phyloP scores from a whole-genome alignment of 2,113 vertebrate species.

The Pantherophis guttatus region DNA sequence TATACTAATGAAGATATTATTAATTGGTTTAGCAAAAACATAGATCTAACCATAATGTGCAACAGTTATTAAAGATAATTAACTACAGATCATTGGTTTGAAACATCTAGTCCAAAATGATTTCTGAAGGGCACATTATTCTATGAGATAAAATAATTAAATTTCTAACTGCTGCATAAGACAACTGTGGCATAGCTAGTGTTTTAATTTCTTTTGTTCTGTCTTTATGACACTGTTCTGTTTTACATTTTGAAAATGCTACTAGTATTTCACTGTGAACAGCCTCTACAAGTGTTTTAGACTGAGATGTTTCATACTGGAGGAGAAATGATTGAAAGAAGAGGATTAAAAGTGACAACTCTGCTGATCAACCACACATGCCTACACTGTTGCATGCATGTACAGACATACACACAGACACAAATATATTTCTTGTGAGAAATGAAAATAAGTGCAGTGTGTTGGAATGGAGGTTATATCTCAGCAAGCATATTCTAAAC shows the following conservation, averaged over 20 bases:
- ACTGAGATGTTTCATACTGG: constrained; percentile 72
- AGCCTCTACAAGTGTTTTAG: constrained; percentile 66
- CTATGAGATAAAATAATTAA: constrained; percentile 88
- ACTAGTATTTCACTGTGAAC: constrained; percentile 62
- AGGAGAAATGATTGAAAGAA: constrained; percentile 74
- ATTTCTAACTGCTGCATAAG: constrained; percentile 83
- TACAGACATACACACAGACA: constrained; percentile 54
- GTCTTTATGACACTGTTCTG: constrained; percentile 71
- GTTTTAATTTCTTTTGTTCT: constrained; percentile 84
- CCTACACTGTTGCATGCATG: constrained; percentile 44
- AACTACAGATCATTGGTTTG: constrained; percentile 87
- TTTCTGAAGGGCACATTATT: constrained; percentile 87
- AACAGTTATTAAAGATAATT: constrained; percentile 90
- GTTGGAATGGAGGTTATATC: constrained; percentile 54
- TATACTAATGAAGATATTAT: constrained; percentile 87
- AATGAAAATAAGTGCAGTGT: constrained; percentile 46
- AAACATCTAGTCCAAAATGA: constrained; percentile 86
- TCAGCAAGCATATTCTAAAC: constrained; percentile 62
- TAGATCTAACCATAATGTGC: constrained; percentile 87
- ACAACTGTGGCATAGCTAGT: constrained; percentile 76
- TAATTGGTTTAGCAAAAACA: constrained; percentile 89
- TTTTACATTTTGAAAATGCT: constrained; percentile 72
- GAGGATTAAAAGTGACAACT: constrained; percentile 69
- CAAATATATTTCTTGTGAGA: constrained; percentile 46
- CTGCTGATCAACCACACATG: constrained; percentile 66